These are phyloP conservation scores for Chymomyza caudatula DNA, from an alignment of 2,888 invertebrate genomes.

Conservation along the genomic window DNA sequence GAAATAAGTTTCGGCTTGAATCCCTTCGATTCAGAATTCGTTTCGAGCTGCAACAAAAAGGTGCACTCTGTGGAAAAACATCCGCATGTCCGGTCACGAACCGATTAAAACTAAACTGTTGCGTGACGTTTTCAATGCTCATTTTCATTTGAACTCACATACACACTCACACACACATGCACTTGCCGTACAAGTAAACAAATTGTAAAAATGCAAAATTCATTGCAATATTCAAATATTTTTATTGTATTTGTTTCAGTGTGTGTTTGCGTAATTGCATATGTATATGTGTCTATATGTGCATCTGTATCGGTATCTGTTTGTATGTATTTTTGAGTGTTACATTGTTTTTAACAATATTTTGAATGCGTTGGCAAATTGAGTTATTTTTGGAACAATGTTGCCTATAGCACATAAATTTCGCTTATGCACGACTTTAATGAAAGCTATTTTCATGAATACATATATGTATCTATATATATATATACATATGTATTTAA, in stretches of 20 bases:
- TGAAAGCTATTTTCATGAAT: not conserved
- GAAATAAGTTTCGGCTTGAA: no score
- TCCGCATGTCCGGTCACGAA: no score
- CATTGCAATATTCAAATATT: conserved; percentile 61
- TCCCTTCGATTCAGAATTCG: no score
- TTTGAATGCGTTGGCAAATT: conserved; percentile 31
- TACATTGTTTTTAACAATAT: not conserved
- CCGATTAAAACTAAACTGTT: no score
- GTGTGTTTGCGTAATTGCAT: not conserved
- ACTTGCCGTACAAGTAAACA: conserved; percentile 2
- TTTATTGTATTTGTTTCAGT: conserved; percentile 7
- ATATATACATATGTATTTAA: not conserved
- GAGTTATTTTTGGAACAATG: conserved; percentile 44
- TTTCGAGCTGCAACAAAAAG: no score
- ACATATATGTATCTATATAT: not conserved
- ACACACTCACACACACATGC: not conserved
- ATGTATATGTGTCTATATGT: not conserved
- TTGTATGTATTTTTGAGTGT: not conserved
- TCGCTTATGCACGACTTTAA: not conserved
- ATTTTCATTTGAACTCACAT: conserved; percentile 7
- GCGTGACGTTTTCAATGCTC: not conserved
- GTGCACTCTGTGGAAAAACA: no score
- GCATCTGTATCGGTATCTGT: not conserved
- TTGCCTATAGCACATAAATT: not conserved
- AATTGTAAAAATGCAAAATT: conserved; percentile 62